These are phyloP conservation scores for Oryzias melastigma DNA, from an alignment of 2,113 vertebrate genomes.

Conservation along the genomic window DNA sequence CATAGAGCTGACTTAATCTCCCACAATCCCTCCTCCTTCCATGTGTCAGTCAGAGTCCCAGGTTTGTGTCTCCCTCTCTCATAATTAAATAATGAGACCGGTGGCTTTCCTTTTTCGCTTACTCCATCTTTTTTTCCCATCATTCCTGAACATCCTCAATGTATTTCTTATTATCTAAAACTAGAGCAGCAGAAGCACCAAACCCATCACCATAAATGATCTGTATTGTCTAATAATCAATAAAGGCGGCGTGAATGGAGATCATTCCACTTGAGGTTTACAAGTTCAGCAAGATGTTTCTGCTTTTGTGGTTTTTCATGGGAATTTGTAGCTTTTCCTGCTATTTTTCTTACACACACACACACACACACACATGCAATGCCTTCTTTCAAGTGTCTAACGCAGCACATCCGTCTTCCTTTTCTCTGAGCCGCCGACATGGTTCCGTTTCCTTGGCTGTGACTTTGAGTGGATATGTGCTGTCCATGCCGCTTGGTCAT, in stretches of 20 bases:
- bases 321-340: constrained; percentile 2
- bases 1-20: constrained; percentile 71
- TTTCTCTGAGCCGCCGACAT: constrained; percentile 37
- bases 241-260: too few relatives aligned
- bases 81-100: constrained; percentile 60
- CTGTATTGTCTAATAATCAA: too few relatives aligned
- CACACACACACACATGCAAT: constrained; percentile 3
- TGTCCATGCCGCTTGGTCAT: constrained; percentile 72
- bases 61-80: constrained; percentile 63
- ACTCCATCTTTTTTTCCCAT: constrained; percentile 10
- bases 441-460: constrained; percentile 31
- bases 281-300: too few relatives aligned
- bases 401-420: constrained; percentile 28
- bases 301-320: constrained; percentile 15
- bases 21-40: constrained; percentile 66
- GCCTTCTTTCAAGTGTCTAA: constrained; percentile 33
- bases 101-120: constrained; percentile 32
- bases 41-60: constrained; percentile 61
- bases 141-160: constrained; percentile 27
- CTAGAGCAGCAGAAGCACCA: too few relatives aligned
- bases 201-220: too few relatives aligned
- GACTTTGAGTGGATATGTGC: constrained; percentile 59
- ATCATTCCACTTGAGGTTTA: too few relatives aligned
- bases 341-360: neutral
- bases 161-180: constrained; percentile 8